Conservation (phyloP, 2,113 vertebrate genomes). For the Baryphthengus martii region DNA sequence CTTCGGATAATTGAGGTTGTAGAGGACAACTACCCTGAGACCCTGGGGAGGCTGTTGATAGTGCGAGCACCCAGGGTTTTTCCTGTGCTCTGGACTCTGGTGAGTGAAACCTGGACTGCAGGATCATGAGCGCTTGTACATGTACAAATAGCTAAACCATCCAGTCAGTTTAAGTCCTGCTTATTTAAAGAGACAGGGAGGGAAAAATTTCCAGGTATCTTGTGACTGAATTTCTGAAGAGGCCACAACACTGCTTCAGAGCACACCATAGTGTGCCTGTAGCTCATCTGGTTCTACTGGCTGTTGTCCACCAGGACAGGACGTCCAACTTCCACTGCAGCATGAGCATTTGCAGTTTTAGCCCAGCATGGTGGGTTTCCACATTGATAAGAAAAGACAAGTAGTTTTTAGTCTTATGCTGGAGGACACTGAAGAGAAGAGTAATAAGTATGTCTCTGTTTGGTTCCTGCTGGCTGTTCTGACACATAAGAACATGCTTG, state of each 20-base stretch:
- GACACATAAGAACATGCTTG: background rate
- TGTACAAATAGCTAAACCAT: background rate
- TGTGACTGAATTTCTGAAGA: background rate
- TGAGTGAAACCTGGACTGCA: slow-evolving; percentile 33
- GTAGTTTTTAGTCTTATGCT: background rate
- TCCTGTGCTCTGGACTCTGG: slow-evolving; percentile 86
- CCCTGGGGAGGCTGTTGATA: slow-evolving; percentile 80
- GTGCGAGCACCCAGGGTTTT: slow-evolving; percentile 82
- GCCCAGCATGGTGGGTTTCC: background rate
- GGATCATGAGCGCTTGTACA: background rate
- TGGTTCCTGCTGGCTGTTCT: background rate
- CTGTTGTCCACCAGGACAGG: background rate
- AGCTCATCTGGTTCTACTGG: background rate
- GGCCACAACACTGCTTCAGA: background rate
- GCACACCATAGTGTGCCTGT: background rate
- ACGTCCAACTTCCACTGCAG: background rate
- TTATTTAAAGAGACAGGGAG: background rate
- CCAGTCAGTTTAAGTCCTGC: background rate
- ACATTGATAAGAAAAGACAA: background rate
- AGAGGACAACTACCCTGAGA: slow-evolving; percentile 85
- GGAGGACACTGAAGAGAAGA: background rate
- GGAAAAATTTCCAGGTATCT: background rate
- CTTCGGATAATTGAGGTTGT: slow-evolving; percentile 84
- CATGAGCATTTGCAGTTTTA: too few species aligned
- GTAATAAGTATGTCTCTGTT: background rate